phyloP scores from a whole-genome alignment of 2,113 vertebrate genomes.

The Upupa epops region DNA sequence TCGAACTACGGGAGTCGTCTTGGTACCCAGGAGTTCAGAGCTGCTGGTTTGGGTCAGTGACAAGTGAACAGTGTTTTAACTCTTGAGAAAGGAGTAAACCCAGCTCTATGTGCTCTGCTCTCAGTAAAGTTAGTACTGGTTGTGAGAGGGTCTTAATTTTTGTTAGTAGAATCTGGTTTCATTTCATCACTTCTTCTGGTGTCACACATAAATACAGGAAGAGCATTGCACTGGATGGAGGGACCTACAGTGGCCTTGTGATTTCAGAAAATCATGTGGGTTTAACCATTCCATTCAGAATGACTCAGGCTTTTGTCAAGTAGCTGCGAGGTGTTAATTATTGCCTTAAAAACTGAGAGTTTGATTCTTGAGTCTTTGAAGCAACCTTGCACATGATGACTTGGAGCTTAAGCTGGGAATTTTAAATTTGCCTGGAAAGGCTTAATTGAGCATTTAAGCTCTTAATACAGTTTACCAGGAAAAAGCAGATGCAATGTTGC shows the following conservation, averaged over 20 bases:
- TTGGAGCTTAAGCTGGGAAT: neutral
- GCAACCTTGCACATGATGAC: neutral
- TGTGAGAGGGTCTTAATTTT: neutral
- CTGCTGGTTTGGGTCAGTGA: neutral
- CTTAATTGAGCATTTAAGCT: neutral
- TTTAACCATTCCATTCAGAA: too few relatives aligned
- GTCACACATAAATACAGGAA: too few relatives aligned
- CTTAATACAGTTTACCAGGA: neutral
- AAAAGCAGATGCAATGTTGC: neutral
- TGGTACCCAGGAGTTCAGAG: neutral
- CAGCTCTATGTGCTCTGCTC: neutral
- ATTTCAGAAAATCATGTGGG: too few relatives aligned
- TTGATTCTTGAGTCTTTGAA: neutral
- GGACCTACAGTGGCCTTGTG: too few relatives aligned
- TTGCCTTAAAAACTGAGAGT: neutral
- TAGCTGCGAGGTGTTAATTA: neutral
- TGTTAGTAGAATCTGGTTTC: neutral
- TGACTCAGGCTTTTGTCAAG: neutral
- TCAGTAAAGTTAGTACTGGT: neutral
- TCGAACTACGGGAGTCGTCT: rapidly evolving
- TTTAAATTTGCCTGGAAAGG: neutral
- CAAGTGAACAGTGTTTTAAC: neutral
- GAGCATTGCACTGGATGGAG: too few relatives aligned
- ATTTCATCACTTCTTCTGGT: neutral
- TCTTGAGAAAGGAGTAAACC: neutral